Percentiles rank a stretch among this genome's conserved stretches.
phyloP scores from a whole-genome alignment of 2,113 vertebrate species.

The Orthonyx spaldingii region DNA sequence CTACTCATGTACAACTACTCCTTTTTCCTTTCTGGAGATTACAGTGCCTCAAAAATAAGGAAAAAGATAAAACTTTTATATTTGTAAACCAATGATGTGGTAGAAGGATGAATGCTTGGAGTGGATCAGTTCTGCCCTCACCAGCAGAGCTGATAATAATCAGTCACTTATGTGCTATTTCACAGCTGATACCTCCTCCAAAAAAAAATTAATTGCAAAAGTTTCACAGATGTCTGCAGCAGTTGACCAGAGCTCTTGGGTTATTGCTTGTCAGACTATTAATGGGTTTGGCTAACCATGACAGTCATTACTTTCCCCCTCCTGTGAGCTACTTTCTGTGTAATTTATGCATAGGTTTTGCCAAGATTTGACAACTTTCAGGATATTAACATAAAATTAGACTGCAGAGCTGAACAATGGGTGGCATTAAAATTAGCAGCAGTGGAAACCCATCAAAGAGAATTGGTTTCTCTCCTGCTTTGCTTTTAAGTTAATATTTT shows the following conservation, averaged over 20 bases:
- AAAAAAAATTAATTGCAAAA: conserved; percentile 78
- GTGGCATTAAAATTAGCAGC: conserved; percentile 79
- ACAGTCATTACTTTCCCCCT: conserved; percentile 83
- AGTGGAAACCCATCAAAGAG: conserved; percentile 74
- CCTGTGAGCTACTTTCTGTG: conserved; percentile 83
- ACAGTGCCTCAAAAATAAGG: not conserved
- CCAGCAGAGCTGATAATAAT: conserved; percentile 67
- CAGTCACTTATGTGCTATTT: conserved; percentile 68
- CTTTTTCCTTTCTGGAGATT: not conserved
- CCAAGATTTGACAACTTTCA: conserved; percentile 88
- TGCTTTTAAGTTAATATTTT: conserved; percentile 53
- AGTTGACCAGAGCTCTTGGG: conserved; percentile 83
- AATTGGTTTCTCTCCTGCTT: conserved; percentile 67
- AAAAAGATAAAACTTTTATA: not conserved
- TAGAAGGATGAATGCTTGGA: conserved; percentile 29
- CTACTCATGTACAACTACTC: not conserved
- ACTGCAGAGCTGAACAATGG: conserved; percentile 81
- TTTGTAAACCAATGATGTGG: not conserved
- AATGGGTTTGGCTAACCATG: conserved; percentile 84
- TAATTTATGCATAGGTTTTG: conserved; percentile 87
- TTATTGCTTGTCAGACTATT: conserved; percentile 84
- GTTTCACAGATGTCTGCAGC: conserved; percentile 82
- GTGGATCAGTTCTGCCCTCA: conserved; percentile 27
- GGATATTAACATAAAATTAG: conserved; percentile 85
- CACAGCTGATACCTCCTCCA: conserved; percentile 72